A percentile compares a stretch with the other conserved stretches of the same genome.
Evolutionary conservation across 2,888 invertebrate species (phyloP).

Genomic region (Parnassius mnemosyne): DNA sequence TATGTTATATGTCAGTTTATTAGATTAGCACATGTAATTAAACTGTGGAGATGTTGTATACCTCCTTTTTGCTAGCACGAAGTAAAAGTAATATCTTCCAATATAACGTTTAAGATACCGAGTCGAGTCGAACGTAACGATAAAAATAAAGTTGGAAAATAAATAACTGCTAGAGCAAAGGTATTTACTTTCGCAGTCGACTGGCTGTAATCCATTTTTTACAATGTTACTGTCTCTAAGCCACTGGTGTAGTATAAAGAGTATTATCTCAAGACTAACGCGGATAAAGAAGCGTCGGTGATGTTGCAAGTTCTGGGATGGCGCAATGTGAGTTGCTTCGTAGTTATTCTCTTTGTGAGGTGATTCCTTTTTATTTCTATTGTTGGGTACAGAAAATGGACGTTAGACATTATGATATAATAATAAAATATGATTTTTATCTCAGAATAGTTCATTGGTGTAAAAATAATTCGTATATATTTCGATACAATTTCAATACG

Average conservation of each 20-base stretch:
- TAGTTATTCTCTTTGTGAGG: conserved; percentile 61
- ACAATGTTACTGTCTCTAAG: conserved; percentile 50
- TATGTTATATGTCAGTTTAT: too few species aligned
- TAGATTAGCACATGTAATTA: too few species aligned
- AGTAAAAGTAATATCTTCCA: too few species aligned
- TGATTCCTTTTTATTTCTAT: conserved; percentile 27
- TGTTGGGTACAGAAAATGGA: conserved; percentile 14
- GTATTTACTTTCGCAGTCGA: conserved; percentile 22
- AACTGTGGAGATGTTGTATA: too few species aligned
- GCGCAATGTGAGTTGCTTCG: conserved; percentile 47
- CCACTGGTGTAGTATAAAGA: conserved; percentile 57
- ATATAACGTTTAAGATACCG: neutral
- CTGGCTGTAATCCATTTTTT: conserved; percentile 39
- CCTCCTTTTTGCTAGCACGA: too few species aligned
- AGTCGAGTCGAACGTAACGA: neutral
- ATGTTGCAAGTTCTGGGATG: neutral
- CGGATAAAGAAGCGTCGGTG: conserved; percentile 9
- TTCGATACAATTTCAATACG: too few species aligned
- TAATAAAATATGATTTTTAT: too few species aligned
- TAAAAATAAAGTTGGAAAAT: conserved; percentile 4
- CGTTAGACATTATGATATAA: too few species aligned
- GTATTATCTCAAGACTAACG: conserved; percentile 55
- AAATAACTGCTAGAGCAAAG: conserved; percentile 9
- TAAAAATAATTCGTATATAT: too few species aligned
- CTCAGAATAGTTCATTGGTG: too few species aligned